A percentile compares a stretch with the other conserved stretches of the same genome.
Conservation (phyloP, 2,113 vertebrate genomes). For the Corvus moneduloides region DNA sequence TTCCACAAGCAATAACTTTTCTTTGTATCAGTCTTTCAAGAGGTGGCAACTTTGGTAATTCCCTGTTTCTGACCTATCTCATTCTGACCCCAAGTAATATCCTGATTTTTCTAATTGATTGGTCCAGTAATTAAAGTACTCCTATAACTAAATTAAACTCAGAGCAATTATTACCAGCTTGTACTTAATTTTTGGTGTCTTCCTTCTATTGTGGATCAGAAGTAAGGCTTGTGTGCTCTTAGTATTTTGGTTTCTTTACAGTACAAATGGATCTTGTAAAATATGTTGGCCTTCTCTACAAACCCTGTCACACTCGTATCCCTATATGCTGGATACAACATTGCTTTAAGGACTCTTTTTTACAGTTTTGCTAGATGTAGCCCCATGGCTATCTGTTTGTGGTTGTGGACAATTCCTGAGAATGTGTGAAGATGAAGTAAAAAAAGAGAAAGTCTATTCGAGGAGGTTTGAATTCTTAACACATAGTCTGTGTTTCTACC, state of each 20-base stretch:
- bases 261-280: neutral
- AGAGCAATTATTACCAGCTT: neutral
- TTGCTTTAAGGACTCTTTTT: neutral
- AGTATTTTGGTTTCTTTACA: neutral
- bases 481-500: neutral
- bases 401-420: neutral
- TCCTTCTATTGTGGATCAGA: neutral
- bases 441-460: neutral
- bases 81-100: neutral
- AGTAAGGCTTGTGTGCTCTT: neutral
- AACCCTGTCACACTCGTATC: neutral
- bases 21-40: neutral
- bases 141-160: neutral
- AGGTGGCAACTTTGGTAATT: neutral
- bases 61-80: neutral
- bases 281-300: neutral
- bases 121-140: neutral
- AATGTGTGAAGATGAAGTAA: neutral
- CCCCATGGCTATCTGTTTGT: neutral
- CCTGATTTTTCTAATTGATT: neutral
- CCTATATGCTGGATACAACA: neutral
- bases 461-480: neutral
- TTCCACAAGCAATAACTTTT: neutral
- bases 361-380: neutral
- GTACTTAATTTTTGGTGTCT: neutral